Percentiles rank a stretch among this genome's conserved stretches.
Evolutionary conservation across 2,113 vertebrate genomes (phyloP).

Genomic region (Peromyscus polionotus): DNA sequence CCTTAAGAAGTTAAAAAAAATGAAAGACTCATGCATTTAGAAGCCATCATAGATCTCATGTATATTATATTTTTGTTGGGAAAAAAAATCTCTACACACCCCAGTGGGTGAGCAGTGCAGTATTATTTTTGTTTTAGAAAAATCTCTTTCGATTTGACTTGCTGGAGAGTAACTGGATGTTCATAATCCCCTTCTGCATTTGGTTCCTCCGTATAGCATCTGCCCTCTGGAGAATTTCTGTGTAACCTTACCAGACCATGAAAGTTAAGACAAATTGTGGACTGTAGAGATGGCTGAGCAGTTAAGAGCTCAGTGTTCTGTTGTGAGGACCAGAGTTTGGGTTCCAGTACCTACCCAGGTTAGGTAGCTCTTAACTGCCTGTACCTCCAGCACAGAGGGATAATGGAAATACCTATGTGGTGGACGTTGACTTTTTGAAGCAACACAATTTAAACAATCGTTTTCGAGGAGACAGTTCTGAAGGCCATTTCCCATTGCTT

Average conservation of each 20-base stretch:
- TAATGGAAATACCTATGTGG: not conserved
- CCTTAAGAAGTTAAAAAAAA: not conserved
- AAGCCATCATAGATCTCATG: not conserved
- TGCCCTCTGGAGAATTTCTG: not conserved
- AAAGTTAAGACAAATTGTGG: not conserved
- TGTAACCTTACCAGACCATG: not conserved
- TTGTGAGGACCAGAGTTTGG: not conserved
- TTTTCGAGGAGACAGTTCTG: slow-evolving; percentile 23
- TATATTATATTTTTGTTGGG: not conserved
- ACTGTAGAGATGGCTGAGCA: not conserved
- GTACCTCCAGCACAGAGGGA: too few relatives aligned
- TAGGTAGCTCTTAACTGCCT: not conserved
- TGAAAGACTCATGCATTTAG: not conserved
- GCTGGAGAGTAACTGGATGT: not conserved
- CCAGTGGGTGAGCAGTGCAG: not conserved
- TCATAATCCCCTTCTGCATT: not conserved
- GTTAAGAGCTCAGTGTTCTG: not conserved
- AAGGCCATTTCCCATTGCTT: not conserved
- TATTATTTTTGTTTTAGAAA: not conserved
- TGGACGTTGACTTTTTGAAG: not conserved
- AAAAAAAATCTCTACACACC: rapidly evolving
- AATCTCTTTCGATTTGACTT: not conserved
- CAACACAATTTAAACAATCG: not conserved
- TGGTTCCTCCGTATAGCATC: not conserved
- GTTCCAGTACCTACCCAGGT: not conserved